Percentiles rank a stretch among this genome's conserved stretches.
Evolutionary conservation across 2,888 invertebrate species (phyloP).

Genomic region (Homarus gammarus): DNA sequence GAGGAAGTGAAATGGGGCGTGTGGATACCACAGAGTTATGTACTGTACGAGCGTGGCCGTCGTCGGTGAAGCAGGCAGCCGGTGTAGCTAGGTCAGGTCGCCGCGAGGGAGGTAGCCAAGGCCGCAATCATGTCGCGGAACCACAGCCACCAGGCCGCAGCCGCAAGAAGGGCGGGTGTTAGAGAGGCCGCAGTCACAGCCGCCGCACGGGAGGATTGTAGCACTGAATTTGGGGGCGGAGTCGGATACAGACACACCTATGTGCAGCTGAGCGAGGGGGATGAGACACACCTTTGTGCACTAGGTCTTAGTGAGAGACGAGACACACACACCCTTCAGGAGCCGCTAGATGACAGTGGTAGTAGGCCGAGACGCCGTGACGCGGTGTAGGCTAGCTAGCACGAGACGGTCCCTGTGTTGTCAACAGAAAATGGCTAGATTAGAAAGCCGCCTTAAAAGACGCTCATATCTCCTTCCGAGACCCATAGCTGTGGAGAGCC

Average conservation of each 20-base stretch:
- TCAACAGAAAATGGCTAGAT: conserved; percentile 54
- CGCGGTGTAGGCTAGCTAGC: conserved; percentile 40
- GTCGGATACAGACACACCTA: not conserved
- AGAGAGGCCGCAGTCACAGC: conserved; percentile 28
- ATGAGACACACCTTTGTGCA: not conserved
- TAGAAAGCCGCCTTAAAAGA: conserved; percentile 51
- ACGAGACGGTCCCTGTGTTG: conserved; percentile 43
- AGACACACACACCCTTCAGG: conserved; percentile 50
- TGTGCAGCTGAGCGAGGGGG: not conserved
- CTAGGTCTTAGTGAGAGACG: conserved; percentile 37
- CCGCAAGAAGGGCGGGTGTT: conserved; percentile 45
- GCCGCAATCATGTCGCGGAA: conserved; percentile 31
- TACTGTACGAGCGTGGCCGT: not conserved
- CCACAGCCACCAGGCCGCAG: conserved; percentile 41
- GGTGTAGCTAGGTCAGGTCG: conserved; percentile 31
- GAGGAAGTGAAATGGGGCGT: conserved; percentile 58
- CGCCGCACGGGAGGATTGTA: conserved; percentile 17
- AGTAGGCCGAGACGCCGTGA: conserved; percentile 39
- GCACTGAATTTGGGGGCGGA: not conserved
- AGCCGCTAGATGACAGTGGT: conserved; percentile 18
- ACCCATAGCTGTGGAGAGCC: conserved; percentile 5
- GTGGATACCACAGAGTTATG: conserved; percentile 55
- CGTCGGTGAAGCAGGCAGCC: conserved; percentile 18
- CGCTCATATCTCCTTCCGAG: conserved; percentile 25
- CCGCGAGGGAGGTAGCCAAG: conserved; percentile 28